These are phyloP conservation scores for Pteropus rufus DNA, from an alignment of 2,797 vertebrate genomes.

Conservation along the genomic window DNA sequence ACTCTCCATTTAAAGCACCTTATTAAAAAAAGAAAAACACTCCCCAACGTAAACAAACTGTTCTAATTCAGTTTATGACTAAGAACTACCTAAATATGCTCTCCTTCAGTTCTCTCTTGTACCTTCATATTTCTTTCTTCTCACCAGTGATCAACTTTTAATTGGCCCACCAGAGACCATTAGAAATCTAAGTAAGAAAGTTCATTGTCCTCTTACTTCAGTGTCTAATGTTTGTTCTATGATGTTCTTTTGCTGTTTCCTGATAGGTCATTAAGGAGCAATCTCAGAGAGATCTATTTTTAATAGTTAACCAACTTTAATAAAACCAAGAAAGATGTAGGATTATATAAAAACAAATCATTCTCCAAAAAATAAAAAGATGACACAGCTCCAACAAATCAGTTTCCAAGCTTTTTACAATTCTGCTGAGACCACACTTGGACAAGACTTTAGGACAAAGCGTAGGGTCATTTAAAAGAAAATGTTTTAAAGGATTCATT, in stretches of 20 bases:
- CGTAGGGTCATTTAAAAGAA: not conserved
- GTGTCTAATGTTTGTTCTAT: not conserved
- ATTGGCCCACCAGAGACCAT: not conserved
- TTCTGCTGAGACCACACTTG: not conserved
- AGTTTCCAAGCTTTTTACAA: not conserved
- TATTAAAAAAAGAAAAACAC: not conserved
- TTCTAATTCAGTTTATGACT: not conserved
- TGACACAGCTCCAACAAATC: not conserved
- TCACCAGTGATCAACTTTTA: not conserved
- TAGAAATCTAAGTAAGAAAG: not conserved
- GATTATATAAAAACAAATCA: not conserved
- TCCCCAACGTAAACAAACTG: not conserved
- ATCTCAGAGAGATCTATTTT: not conserved
- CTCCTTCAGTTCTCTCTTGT: not conserved
- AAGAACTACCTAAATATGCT: not conserved
- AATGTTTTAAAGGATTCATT: not conserved
- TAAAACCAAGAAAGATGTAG: not conserved
- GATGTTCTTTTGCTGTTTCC: not conserved
- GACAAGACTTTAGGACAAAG: not conserved
- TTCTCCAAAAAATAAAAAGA: not conserved
- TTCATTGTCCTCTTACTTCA: not conserved
- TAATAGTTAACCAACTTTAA: not conserved
- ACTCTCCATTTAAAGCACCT: not conserved
- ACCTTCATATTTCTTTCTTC: not conserved
- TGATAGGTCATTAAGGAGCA: not conserved